Conservation (phyloP, 2,113 vertebrate species). For the Prionailurus bengalensis region DNA sequence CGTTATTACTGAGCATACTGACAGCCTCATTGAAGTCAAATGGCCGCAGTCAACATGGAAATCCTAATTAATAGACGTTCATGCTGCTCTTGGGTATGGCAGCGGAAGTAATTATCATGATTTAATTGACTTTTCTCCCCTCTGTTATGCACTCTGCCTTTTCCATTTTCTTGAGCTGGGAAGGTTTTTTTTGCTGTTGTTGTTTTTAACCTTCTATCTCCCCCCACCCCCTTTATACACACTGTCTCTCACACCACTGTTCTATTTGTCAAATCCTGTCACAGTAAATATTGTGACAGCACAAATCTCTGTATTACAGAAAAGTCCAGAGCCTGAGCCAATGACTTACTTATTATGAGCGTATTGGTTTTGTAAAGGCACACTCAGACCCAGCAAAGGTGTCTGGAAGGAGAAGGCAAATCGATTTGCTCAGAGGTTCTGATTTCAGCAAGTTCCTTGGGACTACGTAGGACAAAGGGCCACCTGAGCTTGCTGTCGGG, state of each 20-base stretch:
- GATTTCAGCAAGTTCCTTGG: background rate
- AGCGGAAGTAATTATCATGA: constrained; percentile 80
- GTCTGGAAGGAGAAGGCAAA: background rate
- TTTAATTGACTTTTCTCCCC: constrained; percentile 84
- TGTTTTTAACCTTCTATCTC: background rate
- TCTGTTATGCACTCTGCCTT: constrained; percentile 71
- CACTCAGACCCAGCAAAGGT: background rate
- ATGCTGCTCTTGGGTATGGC: constrained; percentile 37
- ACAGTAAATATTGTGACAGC: constrained; percentile 56
- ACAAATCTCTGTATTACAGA: constrained; percentile 13
- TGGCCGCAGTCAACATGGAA: constrained; percentile 71
- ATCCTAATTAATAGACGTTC: constrained; percentile 81
- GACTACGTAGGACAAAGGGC: accelerated
- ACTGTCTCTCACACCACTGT: background rate
- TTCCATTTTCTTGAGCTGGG: constrained; percentile 72
- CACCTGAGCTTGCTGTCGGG: background rate
- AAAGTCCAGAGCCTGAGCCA: background rate
- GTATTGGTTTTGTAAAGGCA: background rate
- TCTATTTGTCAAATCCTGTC: constrained; percentile 51
- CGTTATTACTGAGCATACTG: constrained; percentile 44
- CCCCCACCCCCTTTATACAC: background rate
- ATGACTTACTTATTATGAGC: background rate
- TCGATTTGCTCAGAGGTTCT: background rate
- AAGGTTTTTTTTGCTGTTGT: background rate
- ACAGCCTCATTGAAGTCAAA: constrained; percentile 72